Evolutionary conservation across 2,113 vertebrate species (phyloP).

Genomic region (Eulemur macaco): DNA sequence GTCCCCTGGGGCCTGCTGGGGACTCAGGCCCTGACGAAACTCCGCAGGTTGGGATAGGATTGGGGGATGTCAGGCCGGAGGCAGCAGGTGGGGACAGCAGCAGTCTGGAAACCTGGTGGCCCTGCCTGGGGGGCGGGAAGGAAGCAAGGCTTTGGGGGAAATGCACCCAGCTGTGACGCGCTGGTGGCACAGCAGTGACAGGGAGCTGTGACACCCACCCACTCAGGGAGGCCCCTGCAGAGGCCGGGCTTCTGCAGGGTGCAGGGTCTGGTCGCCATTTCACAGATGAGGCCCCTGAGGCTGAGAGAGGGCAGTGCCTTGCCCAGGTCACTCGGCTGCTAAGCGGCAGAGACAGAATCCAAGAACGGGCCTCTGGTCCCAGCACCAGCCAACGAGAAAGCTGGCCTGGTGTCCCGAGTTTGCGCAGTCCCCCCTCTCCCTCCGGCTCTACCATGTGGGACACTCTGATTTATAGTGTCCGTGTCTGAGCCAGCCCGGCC

Average conservation of each 20-base stretch:
- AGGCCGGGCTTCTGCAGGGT: background rate
- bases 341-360: background rate
- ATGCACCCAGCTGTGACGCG: background rate
- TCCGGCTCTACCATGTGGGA: background rate
- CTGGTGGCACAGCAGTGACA: background rate
- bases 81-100: background rate
- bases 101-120: slow-evolving; percentile 18
- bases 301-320: background rate
- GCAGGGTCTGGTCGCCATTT: background rate
- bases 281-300: background rate
- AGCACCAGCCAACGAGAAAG: background rate
- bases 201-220: background rate
- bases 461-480: background rate
- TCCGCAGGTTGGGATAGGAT: background rate
- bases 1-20: background rate
- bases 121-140: slow-evolving; percentile 29
- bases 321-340: background rate
- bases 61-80: background rate
- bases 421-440: background rate
- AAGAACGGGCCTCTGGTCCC: background rate
- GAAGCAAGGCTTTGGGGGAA: slow-evolving; percentile 52
- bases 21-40: background rate
- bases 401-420: background rate
- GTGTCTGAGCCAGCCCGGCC: background rate
- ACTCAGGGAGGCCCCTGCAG: background rate